Base-by-base conservation (phyloP, 2,888 invertebrate species). In the Thecocarcelia acutangulata region DNA sequence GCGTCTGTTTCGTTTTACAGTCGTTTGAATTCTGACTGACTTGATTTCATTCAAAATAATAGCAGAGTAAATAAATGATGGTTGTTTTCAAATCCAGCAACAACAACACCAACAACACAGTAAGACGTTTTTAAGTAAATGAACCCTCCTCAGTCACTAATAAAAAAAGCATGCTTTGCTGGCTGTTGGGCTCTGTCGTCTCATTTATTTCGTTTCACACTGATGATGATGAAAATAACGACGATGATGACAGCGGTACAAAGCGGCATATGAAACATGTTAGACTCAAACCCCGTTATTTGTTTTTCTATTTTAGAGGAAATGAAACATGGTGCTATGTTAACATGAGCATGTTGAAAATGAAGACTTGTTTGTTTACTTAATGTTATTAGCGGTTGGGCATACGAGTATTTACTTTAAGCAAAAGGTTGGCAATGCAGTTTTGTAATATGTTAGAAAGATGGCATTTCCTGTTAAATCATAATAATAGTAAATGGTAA, bases 21-120 rank as follows among this genome's bases (percentile, higher is more conserved):
- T 73, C 73, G 73, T 81, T 81, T 77, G 76, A 63, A 63, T 77
- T 81, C 81, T 81, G 81, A 73, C 76, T 69, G 54, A 48, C 28
- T 68, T 74, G 33, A 21, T 44, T 54, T 44, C 68, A 68, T 44
- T 59, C 52, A 59, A 59, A 68, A 46, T 52, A 66, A 50, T 50
- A 21, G 24, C 48, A 74, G 50, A 80, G 69, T 70, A 74, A 69
- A 72, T 74, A 40, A 58, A 70, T 61, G 54, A 37, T 56, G 73
- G 59, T 73, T 52, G 58, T 37, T 46, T 69, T 68, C 54, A 1
- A 24, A 33, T 13, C 24, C 50, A 48, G 9, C 50, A 63, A 54
- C 19, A 63, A 50, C 61, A 63, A 63, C 37, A 42, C 44, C 19
- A 44, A 54, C 24, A 9, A 9, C 9, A 3, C 33, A 33, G 6